Evolutionary conservation across 2,113 vertebrate species (phyloP), one percentile per base, ranked within the genome.

Genomic region (Craseonycteris thonglongyai): DNA sequence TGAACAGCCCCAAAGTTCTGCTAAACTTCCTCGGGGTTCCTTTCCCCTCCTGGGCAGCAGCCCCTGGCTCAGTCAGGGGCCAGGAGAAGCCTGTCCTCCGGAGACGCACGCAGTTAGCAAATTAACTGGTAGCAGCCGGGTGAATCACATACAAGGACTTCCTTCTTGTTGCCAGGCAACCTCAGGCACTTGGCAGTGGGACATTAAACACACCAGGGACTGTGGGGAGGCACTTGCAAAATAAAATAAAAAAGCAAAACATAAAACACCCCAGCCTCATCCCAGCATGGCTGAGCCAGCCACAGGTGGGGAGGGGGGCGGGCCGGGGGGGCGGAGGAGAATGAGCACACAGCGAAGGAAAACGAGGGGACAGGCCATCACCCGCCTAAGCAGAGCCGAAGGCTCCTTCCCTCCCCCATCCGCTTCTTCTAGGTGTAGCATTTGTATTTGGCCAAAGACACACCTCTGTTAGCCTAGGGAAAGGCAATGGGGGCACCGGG

Each of bases 131-230:
- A 96, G 86, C 90, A 30, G 91, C 59, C 11, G 2, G 56, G 85
- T 92, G 96, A 95, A 93, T 96, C 93, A 93, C 88, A n/a, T n/a
- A 88, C 63, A 45, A 85, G 92, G 90, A 95, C 97, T 98, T 98
- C 97, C 96, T 97, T 82, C 89, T 83, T 47, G 97, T 97, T 97
- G 96, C 98, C 58, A 0, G 3, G 98, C 91, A 97, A 98, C 97
- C 10, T 14, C 96, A 92, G 83, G 97, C 92, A 93, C 93, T 97
- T 95, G 96, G 97, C 96, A 96, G 80, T 24, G 58, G 96, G 95
- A 96, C 85, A 42, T 93, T 81, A 87, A 96, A 96, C 96, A 96
- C 82, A 88, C 90, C 96, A 91, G 82, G 66, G 93, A 94, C 72
- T 40, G 85, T 84, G 51, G 75, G 80, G 94, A 95, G 93, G 89